Conservation (phyloP, 2,888 invertebrate genomes). For the Macrostomum cliftonense region DNA sequence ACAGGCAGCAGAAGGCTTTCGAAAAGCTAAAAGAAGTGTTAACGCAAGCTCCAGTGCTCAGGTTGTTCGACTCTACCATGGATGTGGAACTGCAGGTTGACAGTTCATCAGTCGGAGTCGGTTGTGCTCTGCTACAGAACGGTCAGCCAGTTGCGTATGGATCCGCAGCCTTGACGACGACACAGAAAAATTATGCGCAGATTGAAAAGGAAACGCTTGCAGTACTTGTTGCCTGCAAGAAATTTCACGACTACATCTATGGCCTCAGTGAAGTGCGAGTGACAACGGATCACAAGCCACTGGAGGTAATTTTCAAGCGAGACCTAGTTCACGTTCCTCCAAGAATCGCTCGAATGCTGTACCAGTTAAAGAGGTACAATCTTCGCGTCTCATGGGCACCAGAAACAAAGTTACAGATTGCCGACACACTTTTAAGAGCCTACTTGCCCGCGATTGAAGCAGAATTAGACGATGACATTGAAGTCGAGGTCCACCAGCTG, state of each 20-base stretch:
- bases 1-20: constrained; percentile 8
- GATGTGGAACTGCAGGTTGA: constrained; percentile 9
- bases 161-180: constrained; percentile 12
- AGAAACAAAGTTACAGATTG: constrained; percentile 12
- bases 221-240: constrained; percentile 11
- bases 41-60: constrained; percentile 11
- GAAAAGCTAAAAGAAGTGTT: constrained; percentile 10
- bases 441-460: no score
- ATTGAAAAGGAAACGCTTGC: constrained; percentile 14
- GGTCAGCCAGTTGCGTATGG: constrained; percentile 14
- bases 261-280: constrained; percentile 12
- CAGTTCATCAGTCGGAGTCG: constrained; percentile 13
- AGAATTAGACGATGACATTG: no score
- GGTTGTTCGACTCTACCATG: constrained; percentile 11
- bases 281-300: constrained; percentile 12
- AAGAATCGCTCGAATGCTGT: constrained; percentile 10
- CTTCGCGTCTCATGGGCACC: constrained; percentile 9
- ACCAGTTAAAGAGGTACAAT: constrained; percentile 11
- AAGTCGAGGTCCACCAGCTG: no score
- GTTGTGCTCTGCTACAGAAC: constrained; percentile 12
- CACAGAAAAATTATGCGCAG: constrained; percentile 14
- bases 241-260: constrained; percentile 13
- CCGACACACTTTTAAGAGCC: constrained; percentile 9
- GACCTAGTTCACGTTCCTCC: constrained; percentile 10
- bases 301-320: constrained; percentile 11